A percentile compares a stretch with the other conserved stretches of the same genome.
Evolutionary conservation across 2,888 invertebrate species (phyloP).

Genomic region (Polymixis lichenea): DNA sequence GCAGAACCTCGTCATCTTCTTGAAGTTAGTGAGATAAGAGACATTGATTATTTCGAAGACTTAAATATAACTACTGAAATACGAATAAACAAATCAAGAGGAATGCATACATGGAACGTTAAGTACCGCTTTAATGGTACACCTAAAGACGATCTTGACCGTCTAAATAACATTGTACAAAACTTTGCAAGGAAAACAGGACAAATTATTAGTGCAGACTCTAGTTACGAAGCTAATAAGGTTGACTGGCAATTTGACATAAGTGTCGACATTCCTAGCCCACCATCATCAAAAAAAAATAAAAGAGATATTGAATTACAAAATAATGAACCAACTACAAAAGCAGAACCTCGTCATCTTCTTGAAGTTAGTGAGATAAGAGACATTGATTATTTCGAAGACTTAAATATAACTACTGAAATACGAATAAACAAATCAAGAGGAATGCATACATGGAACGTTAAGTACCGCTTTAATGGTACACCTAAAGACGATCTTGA

Average conservation of each 20-base stretch:
- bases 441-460: conserved; percentile 31
- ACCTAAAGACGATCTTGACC: neutral
- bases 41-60: neutral
- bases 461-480: neutral
- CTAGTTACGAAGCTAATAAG: too few species aligned
- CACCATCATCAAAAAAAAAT: too few species aligned
- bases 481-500: neutral
- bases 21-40: neutral
- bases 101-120: conserved; percentile 29
- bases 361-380: too few species aligned
- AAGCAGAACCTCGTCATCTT: too few species aligned
- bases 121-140: neutral
- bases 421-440: conserved; percentile 1
- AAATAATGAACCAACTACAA: too few species aligned
- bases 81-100: conserved; percentile 1
- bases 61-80: neutral
- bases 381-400: neutral
- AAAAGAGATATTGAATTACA: too few species aligned
- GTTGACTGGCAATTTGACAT: too few species aligned
- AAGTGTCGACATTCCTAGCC: too few species aligned
- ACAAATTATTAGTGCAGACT: neutral
- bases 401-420: neutral
- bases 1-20: too few species aligned
- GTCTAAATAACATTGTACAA: neutral
- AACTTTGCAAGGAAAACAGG: neutral